Evolutionary conservation across 2,113 vertebrate genomes (phyloP).

Genomic region (Echinops telfairi): DNA sequence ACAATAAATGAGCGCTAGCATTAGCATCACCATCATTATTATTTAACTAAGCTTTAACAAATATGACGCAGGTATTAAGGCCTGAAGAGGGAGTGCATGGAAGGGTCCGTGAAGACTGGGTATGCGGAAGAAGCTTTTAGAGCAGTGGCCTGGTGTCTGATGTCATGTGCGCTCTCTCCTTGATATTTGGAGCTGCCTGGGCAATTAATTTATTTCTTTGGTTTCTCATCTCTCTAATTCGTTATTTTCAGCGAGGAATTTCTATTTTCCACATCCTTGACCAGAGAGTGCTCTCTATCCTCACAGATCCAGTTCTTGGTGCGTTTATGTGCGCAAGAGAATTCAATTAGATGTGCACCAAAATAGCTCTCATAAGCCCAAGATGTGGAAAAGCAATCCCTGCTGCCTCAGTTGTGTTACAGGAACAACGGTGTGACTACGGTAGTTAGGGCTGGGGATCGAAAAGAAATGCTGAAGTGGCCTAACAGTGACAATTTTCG

Average conservation of each 20-base stretch:
- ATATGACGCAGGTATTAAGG: not conserved
- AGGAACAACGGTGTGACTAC: not conserved
- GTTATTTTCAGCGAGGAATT: conserved; percentile 47
- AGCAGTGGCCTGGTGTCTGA: not conserved
- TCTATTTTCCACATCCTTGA: not conserved
- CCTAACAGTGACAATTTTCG: not conserved
- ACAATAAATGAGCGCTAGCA: conserved; percentile 22
- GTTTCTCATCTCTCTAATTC: conserved; percentile 27
- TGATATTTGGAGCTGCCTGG: not conserved
- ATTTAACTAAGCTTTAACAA: conserved; percentile 50
- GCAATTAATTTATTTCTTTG: not conserved
- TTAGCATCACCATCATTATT: not conserved
- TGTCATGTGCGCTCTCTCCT: not conserved
- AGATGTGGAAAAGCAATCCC: not conserved
- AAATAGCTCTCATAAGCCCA: conserved; percentile 24
- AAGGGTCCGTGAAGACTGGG: not conserved
- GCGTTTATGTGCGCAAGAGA: not conserved
- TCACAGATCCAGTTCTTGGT: not conserved
- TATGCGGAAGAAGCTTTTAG: not conserved
- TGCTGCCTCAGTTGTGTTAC: not conserved
- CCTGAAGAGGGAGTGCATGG: not conserved
- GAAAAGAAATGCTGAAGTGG: conserved; percentile 7
- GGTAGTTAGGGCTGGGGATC: not conserved
- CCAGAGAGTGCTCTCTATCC: not conserved
- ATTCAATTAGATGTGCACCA: not conserved